Evolutionary conservation across 2,888 invertebrate species (phyloP).

Genomic region (Uropetala carovei): DNA sequence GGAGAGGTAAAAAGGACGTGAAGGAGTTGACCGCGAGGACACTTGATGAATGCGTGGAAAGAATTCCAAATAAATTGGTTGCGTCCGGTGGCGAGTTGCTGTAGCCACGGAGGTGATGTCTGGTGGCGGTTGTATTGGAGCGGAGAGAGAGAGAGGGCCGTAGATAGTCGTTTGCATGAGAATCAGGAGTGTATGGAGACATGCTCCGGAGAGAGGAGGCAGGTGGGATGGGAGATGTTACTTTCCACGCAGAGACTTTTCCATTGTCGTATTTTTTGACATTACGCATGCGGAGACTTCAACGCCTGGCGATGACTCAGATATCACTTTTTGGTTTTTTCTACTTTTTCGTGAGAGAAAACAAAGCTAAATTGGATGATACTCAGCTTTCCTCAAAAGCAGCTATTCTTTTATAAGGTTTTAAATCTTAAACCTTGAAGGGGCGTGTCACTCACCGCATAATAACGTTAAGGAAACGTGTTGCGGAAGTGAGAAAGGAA

Average conservation of each 20-base stretch:
- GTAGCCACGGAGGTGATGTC: constrained; percentile 18
- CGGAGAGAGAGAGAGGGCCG: neutral
- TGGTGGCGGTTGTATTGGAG: neutral
- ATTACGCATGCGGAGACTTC: constrained; percentile 61
- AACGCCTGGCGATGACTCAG: constrained; percentile 62
- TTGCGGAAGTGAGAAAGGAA: neutral
- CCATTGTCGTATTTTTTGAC: constrained; percentile 50
- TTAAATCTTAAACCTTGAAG: neutral
- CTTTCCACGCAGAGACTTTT: neutral
- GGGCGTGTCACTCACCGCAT: neutral
- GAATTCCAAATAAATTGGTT: constrained; percentile 55
- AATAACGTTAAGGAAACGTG: neutral
- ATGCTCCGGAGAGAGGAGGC: constrained; percentile 30
- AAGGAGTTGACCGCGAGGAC: constrained; percentile 13
- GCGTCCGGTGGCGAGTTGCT: neutral
- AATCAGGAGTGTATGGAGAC: constrained; percentile 46
- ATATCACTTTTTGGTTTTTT: neutral
- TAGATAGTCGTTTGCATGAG: constrained; percentile 43
- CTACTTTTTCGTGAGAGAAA: neutral
- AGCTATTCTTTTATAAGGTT: constrained; percentile 24
- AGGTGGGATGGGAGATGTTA: neutral
- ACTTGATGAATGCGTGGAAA: constrained; percentile 2
- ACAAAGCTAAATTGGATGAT: neutral
- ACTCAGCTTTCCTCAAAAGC: neutral
- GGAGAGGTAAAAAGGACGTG: constrained; percentile 5